These are phyloP conservation scores for Neodiprion virginianus DNA, from an alignment of 1,140 invertebrate genomes.

Conservation along the genomic window DNA sequence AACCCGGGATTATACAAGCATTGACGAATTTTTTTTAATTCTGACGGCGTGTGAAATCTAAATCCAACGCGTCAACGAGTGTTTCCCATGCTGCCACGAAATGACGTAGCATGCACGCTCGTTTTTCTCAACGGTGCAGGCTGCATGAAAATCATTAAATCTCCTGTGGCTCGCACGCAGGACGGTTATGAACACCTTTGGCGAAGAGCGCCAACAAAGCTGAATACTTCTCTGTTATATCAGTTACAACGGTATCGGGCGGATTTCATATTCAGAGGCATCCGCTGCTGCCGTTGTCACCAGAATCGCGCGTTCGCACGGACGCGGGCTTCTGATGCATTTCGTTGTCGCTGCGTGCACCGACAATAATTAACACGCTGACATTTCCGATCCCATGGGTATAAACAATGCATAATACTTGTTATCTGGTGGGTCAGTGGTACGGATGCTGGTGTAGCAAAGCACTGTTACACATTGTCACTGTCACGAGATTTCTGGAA, in stretches of 20 bases:
- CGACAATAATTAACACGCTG: not conserved
- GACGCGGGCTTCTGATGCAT: too few relatives aligned
- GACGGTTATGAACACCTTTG: too few relatives aligned
- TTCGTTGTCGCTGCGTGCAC: not conserved
- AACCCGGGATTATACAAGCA: too few relatives aligned
- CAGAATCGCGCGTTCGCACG: not conserved
- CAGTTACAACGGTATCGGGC: not conserved
- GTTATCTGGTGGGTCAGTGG: not conserved
- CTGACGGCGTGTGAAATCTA: too few relatives aligned
- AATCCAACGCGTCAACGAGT: too few relatives aligned
- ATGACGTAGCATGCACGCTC: too few relatives aligned
- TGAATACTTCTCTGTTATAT: not conserved
- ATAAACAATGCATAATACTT: slow-evolving; percentile 1
- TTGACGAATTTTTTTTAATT: too few relatives aligned
- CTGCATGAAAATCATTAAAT: too few relatives aligned
- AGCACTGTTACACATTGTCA: not conserved
- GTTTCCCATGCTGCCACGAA: too few relatives aligned
- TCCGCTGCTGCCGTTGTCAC: not conserved
- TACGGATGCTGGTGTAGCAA: not conserved
- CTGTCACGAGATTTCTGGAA: not conserved
- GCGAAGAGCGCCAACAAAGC: not conserved
- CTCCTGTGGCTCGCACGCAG: too few relatives aligned
- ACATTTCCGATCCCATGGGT: not conserved
- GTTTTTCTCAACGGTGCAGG: too few relatives aligned
- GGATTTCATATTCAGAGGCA: slow-evolving; percentile 4